Percentiles rank a stretch among this genome's conserved stretches.
Evolutionary conservation across 2,888 invertebrate species (phyloP).

Genomic region (Therioaphis trifolii): DNA sequence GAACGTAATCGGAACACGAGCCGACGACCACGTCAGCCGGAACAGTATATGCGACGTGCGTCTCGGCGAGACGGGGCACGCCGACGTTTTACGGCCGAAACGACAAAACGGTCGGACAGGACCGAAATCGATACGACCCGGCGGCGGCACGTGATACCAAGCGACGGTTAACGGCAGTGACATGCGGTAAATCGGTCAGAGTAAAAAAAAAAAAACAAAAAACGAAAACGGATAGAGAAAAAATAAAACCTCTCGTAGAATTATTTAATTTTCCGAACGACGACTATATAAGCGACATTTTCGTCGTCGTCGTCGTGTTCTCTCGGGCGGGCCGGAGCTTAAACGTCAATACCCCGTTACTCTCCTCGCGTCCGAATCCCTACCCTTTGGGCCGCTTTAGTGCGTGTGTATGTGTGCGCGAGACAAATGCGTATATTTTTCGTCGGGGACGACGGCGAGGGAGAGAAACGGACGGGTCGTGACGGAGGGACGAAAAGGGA

Average conservation of each 20-base stretch:
- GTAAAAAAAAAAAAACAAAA: not conserved
- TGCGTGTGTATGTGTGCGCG: not conserved
- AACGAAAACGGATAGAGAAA: not conserved
- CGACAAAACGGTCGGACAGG: not conserved
- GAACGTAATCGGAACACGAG: constrained; percentile 8
- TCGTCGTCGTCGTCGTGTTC: not conserved
- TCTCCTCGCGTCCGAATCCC: not conserved
- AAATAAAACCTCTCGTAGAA: constrained; percentile 1
- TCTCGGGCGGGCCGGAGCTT: not conserved
- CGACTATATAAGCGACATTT: too few species aligned
- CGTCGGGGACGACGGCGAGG: not conserved
- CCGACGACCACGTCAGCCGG: not conserved
- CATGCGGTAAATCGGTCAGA: not conserved
- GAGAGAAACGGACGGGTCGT: not conserved
- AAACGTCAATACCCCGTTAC: not conserved
- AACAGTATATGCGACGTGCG: not conserved
- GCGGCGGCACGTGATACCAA: not conserved
- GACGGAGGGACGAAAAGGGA: not conserved
- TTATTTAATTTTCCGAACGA: constrained; percentile 2
- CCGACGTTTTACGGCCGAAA: too few species aligned
- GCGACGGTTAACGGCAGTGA: not conserved
- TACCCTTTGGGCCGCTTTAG: not conserved
- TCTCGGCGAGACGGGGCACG: not conserved
- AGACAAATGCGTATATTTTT: constrained; percentile 34
- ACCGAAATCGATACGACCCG: constrained; percentile 1